phyloP scores from a whole-genome alignment of 2,113 vertebrate genomes.

The Scatophagus argus region DNA sequence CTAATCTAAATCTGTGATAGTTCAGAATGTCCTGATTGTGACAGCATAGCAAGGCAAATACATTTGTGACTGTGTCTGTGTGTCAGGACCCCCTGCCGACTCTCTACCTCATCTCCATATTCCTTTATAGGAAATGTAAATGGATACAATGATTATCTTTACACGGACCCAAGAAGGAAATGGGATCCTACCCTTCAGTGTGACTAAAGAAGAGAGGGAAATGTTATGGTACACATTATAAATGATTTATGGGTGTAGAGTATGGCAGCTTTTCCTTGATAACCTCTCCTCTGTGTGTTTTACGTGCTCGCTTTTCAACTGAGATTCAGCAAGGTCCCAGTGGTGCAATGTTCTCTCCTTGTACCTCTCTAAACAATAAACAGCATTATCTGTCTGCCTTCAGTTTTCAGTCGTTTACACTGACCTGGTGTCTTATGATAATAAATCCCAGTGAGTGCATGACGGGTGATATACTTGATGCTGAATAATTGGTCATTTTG shows the following conservation, averaged over 20 bases:
- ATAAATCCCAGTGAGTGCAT: slow-evolving; percentile 75
- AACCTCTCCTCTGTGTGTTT: slow-evolving; percentile 74
- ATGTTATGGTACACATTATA: slow-evolving; percentile 80
- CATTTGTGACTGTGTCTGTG: slow-evolving; percentile 69
- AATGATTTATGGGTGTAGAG: slow-evolving; percentile 75
- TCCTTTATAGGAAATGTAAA: slow-evolving; percentile 83
- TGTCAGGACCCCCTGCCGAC: slow-evolving; percentile 75
- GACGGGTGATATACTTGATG: slow-evolving; percentile 75
- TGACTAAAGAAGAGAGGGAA: slow-evolving; percentile 80
- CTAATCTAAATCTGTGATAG: slow-evolving; percentile 80
- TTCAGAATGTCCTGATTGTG: slow-evolving; percentile 79
- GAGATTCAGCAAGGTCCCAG: slow-evolving; percentile 66
- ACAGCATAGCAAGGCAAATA: slow-evolving; percentile 77
- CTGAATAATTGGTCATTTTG: slow-evolving; percentile 84
- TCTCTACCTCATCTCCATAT: slow-evolving; percentile 81
- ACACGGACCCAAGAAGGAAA: slow-evolving; percentile 78
- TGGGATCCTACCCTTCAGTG: slow-evolving; percentile 74
- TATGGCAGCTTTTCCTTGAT: slow-evolving; percentile 73
- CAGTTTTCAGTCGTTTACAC: slow-evolving; percentile 67
- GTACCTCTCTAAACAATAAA: slow-evolving; percentile 74
- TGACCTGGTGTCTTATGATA: slow-evolving; percentile 68
- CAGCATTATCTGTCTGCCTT: slow-evolving; percentile 69
- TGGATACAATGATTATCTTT: slow-evolving; percentile 83
- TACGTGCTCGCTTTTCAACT: slow-evolving; percentile 63
- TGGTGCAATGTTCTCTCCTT: slow-evolving; percentile 64